Conservation (phyloP, 2,888 invertebrate genomes). For the Lithophane semibrunnea region DNA sequence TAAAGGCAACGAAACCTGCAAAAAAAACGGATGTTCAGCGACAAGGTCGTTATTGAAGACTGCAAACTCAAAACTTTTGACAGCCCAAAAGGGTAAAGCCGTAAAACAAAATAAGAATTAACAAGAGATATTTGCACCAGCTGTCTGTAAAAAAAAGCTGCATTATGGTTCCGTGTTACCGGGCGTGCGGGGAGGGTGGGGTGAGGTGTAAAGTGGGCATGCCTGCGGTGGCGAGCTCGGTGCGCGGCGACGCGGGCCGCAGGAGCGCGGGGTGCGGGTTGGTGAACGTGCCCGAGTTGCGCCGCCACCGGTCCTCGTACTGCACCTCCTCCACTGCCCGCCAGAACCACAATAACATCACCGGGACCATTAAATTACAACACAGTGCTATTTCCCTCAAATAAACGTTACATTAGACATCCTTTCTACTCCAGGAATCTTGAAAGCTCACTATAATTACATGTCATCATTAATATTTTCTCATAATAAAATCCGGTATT, state of each 20-base stretch:
- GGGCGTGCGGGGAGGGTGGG: conserved; percentile 30
- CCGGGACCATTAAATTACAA: conserved; percentile 13
- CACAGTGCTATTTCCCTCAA: not conserved
- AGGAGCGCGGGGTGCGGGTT: conserved; percentile 86
- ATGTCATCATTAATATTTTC: not conserved
- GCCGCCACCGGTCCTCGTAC: conserved; percentile 81
- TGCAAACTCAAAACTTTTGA: conserved; percentile 44
- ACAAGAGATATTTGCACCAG: conserved; percentile 16
- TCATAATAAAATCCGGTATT: not conserved
- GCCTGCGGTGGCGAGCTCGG: conserved; percentile 89
- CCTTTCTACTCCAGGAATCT: not conserved
- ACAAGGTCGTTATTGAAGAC: conserved; percentile 8
- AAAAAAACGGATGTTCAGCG: conserved; percentile 16
- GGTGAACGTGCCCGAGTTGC: conserved; percentile 87
- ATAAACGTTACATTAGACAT: not conserved
- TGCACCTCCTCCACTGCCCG: conserved; percentile 75
- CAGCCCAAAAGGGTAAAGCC: conserved; percentile 38
- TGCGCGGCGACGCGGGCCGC: conserved; percentile 82
- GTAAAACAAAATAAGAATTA: conserved; percentile 16
- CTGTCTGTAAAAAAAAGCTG: conserved; percentile 43
- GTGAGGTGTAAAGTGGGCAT: conserved; percentile 55
- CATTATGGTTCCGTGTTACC: conserved; percentile 46
- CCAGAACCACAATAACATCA: conserved; percentile 14
- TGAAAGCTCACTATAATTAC: not conserved
- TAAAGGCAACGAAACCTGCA: conserved; percentile 34